Percentiles rank a stretch among this genome's conserved stretches.
Conservation (phyloP, 2,797 vertebrate species). For the Trematomus bernacchii region DNA sequence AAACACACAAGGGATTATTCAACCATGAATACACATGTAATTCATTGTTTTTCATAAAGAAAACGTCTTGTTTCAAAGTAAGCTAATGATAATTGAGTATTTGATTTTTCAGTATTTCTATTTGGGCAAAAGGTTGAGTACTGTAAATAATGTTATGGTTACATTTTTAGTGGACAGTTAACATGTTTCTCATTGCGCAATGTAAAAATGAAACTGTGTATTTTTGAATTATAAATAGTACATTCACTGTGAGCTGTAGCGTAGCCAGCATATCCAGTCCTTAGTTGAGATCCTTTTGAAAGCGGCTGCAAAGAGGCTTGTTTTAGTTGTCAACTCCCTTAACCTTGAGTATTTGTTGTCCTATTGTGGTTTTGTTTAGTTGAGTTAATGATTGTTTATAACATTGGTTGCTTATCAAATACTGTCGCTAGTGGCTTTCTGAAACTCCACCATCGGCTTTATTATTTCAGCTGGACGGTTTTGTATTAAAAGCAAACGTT, state of each 20-base stretch:
- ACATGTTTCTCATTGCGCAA: not conserved
- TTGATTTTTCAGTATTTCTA: not conserved
- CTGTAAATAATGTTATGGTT: not conserved
- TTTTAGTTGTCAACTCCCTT: not conserved
- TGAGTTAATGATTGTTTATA: too few relatives aligned
- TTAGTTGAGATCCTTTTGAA: not conserved
- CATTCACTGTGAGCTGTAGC: too few relatives aligned
- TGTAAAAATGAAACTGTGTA: not conserved
- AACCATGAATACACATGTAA: not conserved
- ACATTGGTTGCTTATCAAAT: too few relatives aligned
- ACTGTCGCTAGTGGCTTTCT: not conserved
- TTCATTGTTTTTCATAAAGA: slow-evolving; percentile 2
- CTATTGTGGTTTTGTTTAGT: too few relatives aligned
- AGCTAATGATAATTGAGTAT: too few relatives aligned
- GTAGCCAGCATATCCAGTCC: not conserved
- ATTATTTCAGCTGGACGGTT: slow-evolving; percentile 11
- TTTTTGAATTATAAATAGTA: not conserved
- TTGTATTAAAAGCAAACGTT: not conserved
- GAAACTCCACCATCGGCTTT: not conserved
- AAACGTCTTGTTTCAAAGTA: not conserved
- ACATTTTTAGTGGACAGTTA: not conserved
- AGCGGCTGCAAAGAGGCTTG: not conserved
- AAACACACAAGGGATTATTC: not conserved
- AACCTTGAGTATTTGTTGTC: not conserved
- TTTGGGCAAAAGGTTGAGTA: not conserved